Percentiles rank a stretch among this genome's conserved stretches.
Conservation (phyloP, 2,113 vertebrate genomes). For the Apodemus sylvaticus region DNA sequence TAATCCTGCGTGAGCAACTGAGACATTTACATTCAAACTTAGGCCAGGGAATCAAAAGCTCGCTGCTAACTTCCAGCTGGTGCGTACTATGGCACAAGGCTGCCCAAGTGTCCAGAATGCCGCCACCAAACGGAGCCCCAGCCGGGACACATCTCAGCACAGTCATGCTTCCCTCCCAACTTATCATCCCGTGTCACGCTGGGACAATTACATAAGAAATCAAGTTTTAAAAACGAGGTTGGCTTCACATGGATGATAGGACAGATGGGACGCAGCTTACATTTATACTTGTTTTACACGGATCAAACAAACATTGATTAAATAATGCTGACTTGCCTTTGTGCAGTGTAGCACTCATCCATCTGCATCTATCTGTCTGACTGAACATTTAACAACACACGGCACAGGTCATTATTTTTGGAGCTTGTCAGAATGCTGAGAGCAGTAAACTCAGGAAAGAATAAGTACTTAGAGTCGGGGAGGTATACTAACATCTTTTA, state of each 20-base stretch:
- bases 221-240: slow-evolving; percentile 72
- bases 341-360: slow-evolving; percentile 56
- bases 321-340: slow-evolving; percentile 76
- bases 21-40: not conserved
- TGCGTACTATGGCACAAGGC: not conserved
- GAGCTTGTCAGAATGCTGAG: slow-evolving; percentile 59
- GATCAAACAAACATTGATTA: slow-evolving; percentile 78
- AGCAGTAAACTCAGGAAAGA: slow-evolving; percentile 43
- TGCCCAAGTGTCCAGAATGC: not conserved
- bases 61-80: not conserved
- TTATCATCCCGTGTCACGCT: slow-evolving; percentile 61
- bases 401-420: slow-evolving; percentile 58
- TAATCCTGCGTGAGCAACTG: not conserved
- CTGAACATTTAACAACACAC: slow-evolving; percentile 52
- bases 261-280: slow-evolving; percentile 68
- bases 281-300: slow-evolving; percentile 61
- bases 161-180: slow-evolving; percentile 27
- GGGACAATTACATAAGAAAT: slow-evolving; percentile 67
- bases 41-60: not conserved
- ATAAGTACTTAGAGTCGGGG: not conserved
- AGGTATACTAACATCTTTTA: not conserved
- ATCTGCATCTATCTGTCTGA: slow-evolving; percentile 70
- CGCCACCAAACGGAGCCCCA: not conserved
- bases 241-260: slow-evolving; percentile 72
- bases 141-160: not conserved